phyloP scores from a whole-genome alignment of 2,113 vertebrate species.

The Nymphicus hollandicus region DNA sequence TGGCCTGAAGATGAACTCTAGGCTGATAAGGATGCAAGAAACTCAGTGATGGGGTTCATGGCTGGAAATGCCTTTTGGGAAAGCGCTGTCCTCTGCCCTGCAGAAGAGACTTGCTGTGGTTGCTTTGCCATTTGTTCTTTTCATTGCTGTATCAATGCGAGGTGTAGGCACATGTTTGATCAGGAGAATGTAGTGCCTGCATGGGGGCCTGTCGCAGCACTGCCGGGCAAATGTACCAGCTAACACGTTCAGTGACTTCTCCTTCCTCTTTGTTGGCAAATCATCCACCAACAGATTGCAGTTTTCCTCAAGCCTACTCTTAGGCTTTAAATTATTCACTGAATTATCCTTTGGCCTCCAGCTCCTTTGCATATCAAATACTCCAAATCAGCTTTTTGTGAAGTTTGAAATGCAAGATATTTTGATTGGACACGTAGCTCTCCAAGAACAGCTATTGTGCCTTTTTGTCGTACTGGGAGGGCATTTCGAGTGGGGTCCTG shows the following conservation, averaged over 20 bases:
- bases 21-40: background rate
- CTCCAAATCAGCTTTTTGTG: constrained; percentile 14
- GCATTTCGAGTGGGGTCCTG: constrained; percentile 21
- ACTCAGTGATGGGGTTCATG: background rate
- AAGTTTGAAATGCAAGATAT: constrained; percentile 44
- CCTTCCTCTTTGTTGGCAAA: constrained; percentile 12
- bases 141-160: background rate
- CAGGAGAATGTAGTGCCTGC: background rate
- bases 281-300: background rate
- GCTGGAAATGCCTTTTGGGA: background rate
- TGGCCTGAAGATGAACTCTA: background rate
- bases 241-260: background rate
- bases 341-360: constrained; percentile 34
- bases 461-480: background rate
- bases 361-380: constrained; percentile 47
- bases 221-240: background rate
- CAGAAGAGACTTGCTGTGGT: background rate
- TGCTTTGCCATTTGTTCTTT: background rate
- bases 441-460: background rate
- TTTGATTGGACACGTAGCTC: background rate
- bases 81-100: background rate
- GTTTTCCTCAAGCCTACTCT: constrained; percentile 18
- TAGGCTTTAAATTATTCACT: constrained; percentile 44
- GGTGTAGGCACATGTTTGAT: fast-evolving
- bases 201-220: background rate